Percentiles rank a stretch among this genome's conserved stretches.
phyloP scores from a whole-genome alignment of 2,113 vertebrate species.

The Pica pica region DNA sequence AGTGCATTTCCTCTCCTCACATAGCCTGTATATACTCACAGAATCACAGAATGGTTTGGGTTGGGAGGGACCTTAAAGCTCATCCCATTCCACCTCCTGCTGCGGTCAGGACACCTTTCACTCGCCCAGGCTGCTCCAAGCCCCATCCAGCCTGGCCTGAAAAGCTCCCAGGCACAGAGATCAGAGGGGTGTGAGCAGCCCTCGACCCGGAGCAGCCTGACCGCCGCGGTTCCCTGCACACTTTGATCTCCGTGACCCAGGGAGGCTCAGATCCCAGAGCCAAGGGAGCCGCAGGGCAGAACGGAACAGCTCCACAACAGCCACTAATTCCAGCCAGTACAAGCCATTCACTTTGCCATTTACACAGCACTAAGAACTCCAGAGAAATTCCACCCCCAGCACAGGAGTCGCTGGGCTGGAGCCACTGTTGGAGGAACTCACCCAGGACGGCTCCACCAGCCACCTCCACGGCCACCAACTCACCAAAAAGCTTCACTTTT shows the following conservation, averaged over 20 bases:
- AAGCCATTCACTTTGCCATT: neutral
- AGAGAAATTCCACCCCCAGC: rapidly evolving
- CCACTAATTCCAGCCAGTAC: neutral
- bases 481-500: neutral
- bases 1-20: neutral
- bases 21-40: rapidly evolving
- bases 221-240: rapidly evolving
- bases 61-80: neutral
- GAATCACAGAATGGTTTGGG: neutral
- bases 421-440: rapidly evolving
- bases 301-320: neutral
- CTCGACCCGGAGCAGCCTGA: rapidly evolving
- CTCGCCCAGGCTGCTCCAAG: neutral
- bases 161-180: neutral
- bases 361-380: neutral
- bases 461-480: neutral
- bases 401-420: rapidly evolving
- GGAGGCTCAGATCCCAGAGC: rapidly evolving
- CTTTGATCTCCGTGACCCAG: neutral
- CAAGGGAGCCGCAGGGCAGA: neutral
- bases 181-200: neutral
- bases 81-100: neutral
- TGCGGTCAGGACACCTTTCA: neutral
- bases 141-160: rapidly evolving
- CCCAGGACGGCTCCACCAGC: rapidly evolving